Conservation (phyloP, 1,140 invertebrate genomes). For the Magallana ariakensis region DNA sequence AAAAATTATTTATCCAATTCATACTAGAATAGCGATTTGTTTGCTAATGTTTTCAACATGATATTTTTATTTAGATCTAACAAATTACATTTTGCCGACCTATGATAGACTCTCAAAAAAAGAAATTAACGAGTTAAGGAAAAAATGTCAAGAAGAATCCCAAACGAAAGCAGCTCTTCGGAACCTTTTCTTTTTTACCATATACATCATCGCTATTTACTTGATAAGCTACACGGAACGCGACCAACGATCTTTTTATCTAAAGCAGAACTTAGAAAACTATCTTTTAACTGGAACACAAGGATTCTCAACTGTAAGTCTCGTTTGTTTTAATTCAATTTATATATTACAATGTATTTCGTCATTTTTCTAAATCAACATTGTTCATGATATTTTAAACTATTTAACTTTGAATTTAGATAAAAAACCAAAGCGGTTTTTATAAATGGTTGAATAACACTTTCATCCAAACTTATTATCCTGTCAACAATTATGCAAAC, state of each 20-base stretch:
- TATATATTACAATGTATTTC: too few species aligned
- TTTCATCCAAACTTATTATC: constrained; percentile 58
- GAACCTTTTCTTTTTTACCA: constrained; percentile 55
- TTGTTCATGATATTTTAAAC: too few species aligned
- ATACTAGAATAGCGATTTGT: too few species aligned
- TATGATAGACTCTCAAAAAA: constrained; percentile 46
- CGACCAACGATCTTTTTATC: constrained; percentile 51
- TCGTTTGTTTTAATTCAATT: too few species aligned
- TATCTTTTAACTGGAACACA: constrained; percentile 24
- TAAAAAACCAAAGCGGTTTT: too few species aligned
- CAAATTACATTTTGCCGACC: constrained; percentile 23
- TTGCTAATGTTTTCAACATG: too few species aligned
- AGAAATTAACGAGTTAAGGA: constrained; percentile 47
- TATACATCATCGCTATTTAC: constrained; percentile 59
- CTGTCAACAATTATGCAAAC: constrained; percentile 54
- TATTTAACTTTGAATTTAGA: too few species aligned
- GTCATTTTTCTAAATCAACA: too few species aligned
- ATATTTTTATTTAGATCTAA: too few species aligned
- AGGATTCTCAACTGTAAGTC: constrained; percentile 49
- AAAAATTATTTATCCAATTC: too few species aligned
- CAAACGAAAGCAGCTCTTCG: constrained; percentile 52
- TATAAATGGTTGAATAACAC: constrained; percentile 55
- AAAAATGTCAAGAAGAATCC: constrained; percentile 39
- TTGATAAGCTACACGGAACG: constrained; percentile 57
- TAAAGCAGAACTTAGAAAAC: constrained; percentile 55